A percentile compares a stretch with the other conserved stretches of the same genome.
Evolutionary conservation across 2,797 vertebrate species (phyloP).

Genomic region (Acridotheres tristis): DNA sequence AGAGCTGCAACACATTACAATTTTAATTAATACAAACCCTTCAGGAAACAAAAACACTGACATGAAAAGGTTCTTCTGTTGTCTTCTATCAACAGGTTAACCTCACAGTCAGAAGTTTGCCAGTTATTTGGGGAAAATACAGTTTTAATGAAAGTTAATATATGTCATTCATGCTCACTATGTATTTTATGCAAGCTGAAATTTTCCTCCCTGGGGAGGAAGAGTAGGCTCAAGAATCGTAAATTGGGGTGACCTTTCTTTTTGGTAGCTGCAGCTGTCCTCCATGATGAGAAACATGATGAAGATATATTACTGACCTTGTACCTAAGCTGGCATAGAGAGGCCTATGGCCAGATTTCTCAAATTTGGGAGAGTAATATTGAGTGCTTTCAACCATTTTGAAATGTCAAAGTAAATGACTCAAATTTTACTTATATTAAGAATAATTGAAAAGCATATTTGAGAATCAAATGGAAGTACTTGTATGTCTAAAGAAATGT

Average conservation of each 20-base stretch:
- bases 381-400: background rate
- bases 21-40: background rate
- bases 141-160: background rate
- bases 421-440: background rate
- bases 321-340: background rate
- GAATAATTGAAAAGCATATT: background rate
- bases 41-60: background rate
- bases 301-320: background rate
- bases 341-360: background rate
- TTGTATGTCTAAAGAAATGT: background rate
- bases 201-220: background rate
- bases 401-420: background rate
- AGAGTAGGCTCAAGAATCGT: background rate
- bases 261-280: slow-evolving; percentile 12
- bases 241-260: background rate
- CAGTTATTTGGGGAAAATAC: background rate
- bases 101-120: background rate
- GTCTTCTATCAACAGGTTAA: background rate
- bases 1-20: background rate
- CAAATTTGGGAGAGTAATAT: background rate
- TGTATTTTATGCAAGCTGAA: background rate
- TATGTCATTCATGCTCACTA: background rate
- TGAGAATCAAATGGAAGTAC: background rate
- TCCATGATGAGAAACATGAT: background rate
- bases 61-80: background rate